Percentiles rank a stretch among this genome's conserved stretches.
These are phyloP conservation scores for Onychomys arenicola DNA, from an alignment of 2,797 vertebrate species.

Conservation along the genomic window DNA sequence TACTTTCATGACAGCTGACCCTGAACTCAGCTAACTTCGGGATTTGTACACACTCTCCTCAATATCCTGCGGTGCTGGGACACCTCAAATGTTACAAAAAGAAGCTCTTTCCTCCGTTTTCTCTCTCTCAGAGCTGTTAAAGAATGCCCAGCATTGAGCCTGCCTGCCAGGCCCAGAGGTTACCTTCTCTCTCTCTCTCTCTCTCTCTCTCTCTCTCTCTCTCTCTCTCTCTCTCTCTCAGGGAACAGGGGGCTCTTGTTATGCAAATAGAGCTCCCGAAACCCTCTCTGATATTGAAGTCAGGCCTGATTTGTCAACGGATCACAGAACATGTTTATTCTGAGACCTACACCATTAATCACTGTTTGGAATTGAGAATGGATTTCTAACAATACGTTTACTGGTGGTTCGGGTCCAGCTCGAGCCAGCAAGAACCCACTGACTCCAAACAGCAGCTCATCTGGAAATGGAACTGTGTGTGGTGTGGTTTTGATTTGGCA, in stretches of 20 bases:
- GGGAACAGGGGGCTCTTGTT: neutral
- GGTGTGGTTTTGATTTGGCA: neutral
- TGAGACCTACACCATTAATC: slow-evolving; percentile 51
- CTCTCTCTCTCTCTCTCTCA: too few species aligned
- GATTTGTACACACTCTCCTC: neutral
- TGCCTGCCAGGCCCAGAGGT: neutral
- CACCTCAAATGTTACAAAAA: neutral
- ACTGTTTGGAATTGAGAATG: slow-evolving; percentile 33
- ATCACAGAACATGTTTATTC: slow-evolving; percentile 41
- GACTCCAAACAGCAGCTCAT: neutral
- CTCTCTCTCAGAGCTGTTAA: neutral
- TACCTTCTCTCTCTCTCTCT: neutral
- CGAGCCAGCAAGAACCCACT: neutral
- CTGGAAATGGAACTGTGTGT: neutral
- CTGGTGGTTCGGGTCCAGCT: neutral
- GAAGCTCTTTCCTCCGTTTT: neutral
- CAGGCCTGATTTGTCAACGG: neutral
- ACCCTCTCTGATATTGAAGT: neutral
- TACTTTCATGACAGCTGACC: neutral
- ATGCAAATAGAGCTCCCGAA: neutral
- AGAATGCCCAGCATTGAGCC: neutral
- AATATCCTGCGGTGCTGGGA: neutral
- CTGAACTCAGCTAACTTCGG: neutral
- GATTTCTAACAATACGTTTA: slow-evolving; percentile 41
- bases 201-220: too few species aligned